A percentile compares a stretch with the other conserved stretches of the same genome.
Evolutionary conservation across 2,888 invertebrate species (phyloP).

Genomic region (Dynastes hyllus): DNA sequence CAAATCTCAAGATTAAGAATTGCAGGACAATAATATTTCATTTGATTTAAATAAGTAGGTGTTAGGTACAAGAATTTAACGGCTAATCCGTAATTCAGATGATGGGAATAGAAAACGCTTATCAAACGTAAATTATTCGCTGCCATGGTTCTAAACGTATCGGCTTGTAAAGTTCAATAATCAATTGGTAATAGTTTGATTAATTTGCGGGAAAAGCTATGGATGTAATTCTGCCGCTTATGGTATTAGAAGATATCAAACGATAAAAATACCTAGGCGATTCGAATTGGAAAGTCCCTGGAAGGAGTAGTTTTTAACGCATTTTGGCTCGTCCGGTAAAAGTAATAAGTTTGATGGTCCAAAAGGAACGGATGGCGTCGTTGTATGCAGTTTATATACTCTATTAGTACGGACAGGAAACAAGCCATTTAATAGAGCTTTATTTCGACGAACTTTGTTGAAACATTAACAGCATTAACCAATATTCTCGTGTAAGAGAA

Average conservation of each 20-base stretch:
- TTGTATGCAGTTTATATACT: no score
- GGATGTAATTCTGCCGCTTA: slow-evolving; percentile 15
- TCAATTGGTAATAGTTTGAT: slow-evolving; percentile 34
- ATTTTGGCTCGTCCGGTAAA: slow-evolving; percentile 6
- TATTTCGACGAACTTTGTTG: no score
- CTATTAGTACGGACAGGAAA: no score
- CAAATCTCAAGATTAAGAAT: not conserved
- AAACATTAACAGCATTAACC: no score
- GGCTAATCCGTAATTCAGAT: not conserved
- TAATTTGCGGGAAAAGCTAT: slow-evolving; percentile 29
- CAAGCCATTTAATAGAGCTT: no score
- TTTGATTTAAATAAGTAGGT: not conserved
- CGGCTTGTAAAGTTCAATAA: slow-evolving; percentile 16
- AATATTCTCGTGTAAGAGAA: no score
- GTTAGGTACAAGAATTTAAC: slow-evolving; percentile 12
- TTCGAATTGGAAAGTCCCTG: slow-evolving; percentile 16
- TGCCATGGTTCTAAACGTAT: slow-evolving; percentile 6
- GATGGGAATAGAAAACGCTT: slow-evolving; percentile 14
- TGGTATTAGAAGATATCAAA: slow-evolving; percentile 24
- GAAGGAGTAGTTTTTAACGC: slow-evolving; percentile 17
- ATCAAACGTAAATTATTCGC: slow-evolving; percentile 23
- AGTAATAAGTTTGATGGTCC: no score
- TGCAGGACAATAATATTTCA: not conserved
- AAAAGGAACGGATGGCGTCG: no score
- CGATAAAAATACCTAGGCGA: slow-evolving; percentile 6